Evolutionary conservation across 1,140 invertebrate genomes (phyloP).

Genomic region (Tetramorium parvispinum): DNA sequence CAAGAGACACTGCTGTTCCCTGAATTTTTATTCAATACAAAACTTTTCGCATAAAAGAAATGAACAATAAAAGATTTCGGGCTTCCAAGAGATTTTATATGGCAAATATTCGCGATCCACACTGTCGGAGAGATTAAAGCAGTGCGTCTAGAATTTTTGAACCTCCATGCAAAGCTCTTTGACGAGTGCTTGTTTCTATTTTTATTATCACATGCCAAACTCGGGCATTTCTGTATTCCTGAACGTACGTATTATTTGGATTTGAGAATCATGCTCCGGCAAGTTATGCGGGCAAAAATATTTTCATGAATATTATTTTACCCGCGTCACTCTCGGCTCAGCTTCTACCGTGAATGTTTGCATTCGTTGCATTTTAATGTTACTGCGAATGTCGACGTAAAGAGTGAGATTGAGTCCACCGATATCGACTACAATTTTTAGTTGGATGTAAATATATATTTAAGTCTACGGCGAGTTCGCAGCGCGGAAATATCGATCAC

Average conservation of each 20-base stretch:
- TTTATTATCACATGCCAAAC: background rate
- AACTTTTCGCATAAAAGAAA: background rate
- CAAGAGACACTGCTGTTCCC: background rate
- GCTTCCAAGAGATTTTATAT: background rate
- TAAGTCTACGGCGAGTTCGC: slow-evolving; percentile 27
- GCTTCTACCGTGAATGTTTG: slow-evolving; percentile 32
- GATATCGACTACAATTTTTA: slow-evolving; percentile 53
- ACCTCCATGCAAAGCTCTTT: background rate
- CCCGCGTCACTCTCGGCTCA: background rate
- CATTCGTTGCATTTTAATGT: slow-evolving; percentile 60
- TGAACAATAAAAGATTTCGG: background rate
- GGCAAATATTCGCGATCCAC: background rate
- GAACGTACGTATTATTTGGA: slow-evolving; percentile 40
- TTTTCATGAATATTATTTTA: slow-evolving; percentile 56
- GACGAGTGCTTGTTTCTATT: background rate
- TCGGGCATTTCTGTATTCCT: background rate
- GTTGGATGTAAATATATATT: slow-evolving; percentile 45
- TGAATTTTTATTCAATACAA: background rate
- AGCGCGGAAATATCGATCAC: slow-evolving; percentile 21
- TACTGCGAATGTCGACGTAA: slow-evolving; percentile 34
- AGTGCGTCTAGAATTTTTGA: background rate
- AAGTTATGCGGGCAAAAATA: slow-evolving; percentile 29
- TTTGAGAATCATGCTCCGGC: slow-evolving; percentile 1
- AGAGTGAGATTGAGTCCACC: slow-evolving; percentile 42
- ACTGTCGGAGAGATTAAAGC: background rate